These are phyloP conservation scores for Coreius guichenoti DNA, from an alignment of 2,797 vertebrate genomes.

Conservation along the genomic window DNA sequence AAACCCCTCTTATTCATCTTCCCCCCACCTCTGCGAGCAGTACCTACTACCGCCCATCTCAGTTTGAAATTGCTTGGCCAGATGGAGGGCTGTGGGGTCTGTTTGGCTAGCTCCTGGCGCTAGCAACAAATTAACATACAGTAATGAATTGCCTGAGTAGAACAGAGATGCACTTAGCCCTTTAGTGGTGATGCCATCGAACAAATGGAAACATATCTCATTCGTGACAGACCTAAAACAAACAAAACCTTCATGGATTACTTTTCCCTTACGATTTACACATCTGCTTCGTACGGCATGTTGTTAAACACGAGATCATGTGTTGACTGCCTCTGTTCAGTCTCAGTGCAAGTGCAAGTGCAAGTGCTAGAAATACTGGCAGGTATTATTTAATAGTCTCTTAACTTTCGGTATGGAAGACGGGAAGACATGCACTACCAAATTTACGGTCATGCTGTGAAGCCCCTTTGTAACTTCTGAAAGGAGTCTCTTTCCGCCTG, in stretches of 20 bases:
- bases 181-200: slow-evolving; percentile 54
- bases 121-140: slow-evolving; percentile 67
- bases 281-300: background rate
- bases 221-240: slow-evolving; percentile 22
- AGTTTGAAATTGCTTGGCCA: slow-evolving; percentile 60
- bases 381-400: background rate
- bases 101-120: slow-evolving; percentile 60
- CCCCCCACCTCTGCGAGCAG: slow-evolving; percentile 23
- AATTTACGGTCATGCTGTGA: slow-evolving; percentile 1
- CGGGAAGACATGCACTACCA: background rate
- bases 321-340: background rate
- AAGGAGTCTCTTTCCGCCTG: background rate
- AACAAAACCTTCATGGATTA: background rate
- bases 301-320: background rate
- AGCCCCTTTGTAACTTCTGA: background rate
- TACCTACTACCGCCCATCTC: slow-evolving; percentile 51
- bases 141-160: slow-evolving; percentile 62
- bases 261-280: slow-evolving; percentile 5
- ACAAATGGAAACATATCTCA: slow-evolving; percentile 42
- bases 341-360: background rate
- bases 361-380: background rate
- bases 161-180: slow-evolving; percentile 56
- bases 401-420: slow-evolving; percentile 4
- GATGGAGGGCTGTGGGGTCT: slow-evolving; percentile 61
- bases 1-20: slow-evolving; percentile 61